phyloP scores from a whole-genome alignment of 2,113 vertebrate species.

The Sylvilagus bachmani region DNA sequence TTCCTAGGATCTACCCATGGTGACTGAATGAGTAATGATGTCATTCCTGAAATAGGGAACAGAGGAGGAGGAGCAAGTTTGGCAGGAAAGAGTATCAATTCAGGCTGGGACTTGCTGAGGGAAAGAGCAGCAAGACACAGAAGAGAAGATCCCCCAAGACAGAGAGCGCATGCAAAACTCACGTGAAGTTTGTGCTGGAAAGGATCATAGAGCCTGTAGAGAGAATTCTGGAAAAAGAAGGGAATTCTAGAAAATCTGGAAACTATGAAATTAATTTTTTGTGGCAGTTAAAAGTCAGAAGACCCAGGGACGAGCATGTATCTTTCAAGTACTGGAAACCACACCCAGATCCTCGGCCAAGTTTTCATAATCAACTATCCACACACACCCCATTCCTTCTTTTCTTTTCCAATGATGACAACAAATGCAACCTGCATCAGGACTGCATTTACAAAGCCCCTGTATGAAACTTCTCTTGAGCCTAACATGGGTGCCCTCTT shows the following conservation, averaged over 20 bases:
- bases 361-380: neutral
- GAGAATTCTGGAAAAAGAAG: neutral
- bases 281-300: slow-evolving; percentile 2
- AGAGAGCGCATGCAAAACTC: neutral
- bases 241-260: slow-evolving; percentile 9
- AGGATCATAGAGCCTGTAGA: neutral
- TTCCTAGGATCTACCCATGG: neutral
- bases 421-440: neutral
- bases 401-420: slow-evolving; percentile 6
- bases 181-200: neutral
- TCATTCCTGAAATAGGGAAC: slow-evolving; percentile 79
- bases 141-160: neutral
- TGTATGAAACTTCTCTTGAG: neutral
- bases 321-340: slow-evolving; percentile 14
- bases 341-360: neutral
- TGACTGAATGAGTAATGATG: slow-evolving; percentile 34
- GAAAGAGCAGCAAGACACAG: neutral
- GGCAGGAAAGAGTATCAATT: slow-evolving; percentile 59
- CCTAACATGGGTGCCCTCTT: neutral
- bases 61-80: slow-evolving; percentile 55
- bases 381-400: neutral
- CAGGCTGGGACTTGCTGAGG: slow-evolving; percentile 73
- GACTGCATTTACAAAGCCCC: neutral
- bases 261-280: neutral
- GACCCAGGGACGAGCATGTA: neutral